Evolutionary conservation across 2,113 vertebrate species (phyloP).

Genomic region (Smithornis capensis): DNA sequence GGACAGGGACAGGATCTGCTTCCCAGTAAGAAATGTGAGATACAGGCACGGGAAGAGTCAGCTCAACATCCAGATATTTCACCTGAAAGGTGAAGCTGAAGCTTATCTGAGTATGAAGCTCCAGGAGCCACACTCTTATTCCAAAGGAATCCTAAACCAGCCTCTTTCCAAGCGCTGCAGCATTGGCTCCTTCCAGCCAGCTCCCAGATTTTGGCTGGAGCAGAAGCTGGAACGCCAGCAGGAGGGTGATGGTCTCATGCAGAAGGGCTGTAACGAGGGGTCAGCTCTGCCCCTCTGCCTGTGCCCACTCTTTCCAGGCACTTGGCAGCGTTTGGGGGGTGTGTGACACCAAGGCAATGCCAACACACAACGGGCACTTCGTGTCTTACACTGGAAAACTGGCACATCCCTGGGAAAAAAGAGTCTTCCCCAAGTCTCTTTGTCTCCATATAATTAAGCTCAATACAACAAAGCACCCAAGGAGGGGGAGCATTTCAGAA

Average conservation of each 20-base stretch:
- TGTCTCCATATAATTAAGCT: conserved; percentile 51
- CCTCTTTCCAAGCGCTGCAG: neutral
- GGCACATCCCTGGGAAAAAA: conserved; percentile 29
- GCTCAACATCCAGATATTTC: neutral
- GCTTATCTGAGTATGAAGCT: neutral
- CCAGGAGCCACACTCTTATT: neutral
- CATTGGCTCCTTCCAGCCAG: neutral
- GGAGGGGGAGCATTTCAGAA: neutral
- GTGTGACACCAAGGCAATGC: neutral
- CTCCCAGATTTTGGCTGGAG: neutral
- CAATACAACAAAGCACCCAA: neutral
- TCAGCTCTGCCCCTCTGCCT: neutral
- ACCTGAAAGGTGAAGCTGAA: neutral
- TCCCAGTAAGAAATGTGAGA: neutral
- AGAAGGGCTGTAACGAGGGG: neutral
- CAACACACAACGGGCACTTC: neutral
- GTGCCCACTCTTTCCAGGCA: neutral
- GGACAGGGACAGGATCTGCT: neutral
- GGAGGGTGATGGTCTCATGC: neutral
- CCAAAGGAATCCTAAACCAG: neutral
- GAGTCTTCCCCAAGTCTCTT: neutral
- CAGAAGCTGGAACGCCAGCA: neutral
- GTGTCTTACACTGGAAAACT: neutral
- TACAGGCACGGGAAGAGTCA: neutral
- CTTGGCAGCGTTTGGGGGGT: neutral